Base-by-base conservation (phyloP, 2,797 vertebrate species). In the Myioborus miniatus region DNA sequence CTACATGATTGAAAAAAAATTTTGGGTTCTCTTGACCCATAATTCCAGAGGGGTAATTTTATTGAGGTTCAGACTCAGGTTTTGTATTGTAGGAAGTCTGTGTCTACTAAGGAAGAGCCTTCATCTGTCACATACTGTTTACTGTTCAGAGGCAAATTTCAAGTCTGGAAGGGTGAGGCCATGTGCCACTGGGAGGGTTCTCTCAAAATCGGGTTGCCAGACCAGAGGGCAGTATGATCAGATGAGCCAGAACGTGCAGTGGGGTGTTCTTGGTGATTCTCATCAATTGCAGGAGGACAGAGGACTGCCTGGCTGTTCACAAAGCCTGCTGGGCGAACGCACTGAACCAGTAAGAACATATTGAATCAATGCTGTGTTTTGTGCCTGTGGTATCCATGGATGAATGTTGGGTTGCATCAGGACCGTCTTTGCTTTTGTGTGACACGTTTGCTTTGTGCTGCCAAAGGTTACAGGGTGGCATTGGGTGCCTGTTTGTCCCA, bases 371-470 rank as follows among this genome's bases (percentile, higher is more conserved):
- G 65, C 43, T 68, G 20, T 62, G 24, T 43, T 65, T 37, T 56
- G 32, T 29, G 41, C 34, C 43, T 24, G 27, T 15, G 22, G 30
- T 74, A 32, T 46, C 44, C n/a, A 0, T 17, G 30, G 26, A 5
- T n/a, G n/a, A 39, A 9, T 20, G 9, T 39, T 60, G 43, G 19
- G 19, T 47, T 58, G 37, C 0, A 1, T 67, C 27, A 32, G 34
- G 49, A 78, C 15, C 9, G 5, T 19, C 29, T 89, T 76, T 65
- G 22, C 21, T 74, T 49, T 77, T 12, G 7, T 77, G 72, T 70
- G 75, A 15, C 21, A 2, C 0, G 0, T 17, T 62, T 32, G 11
- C 36, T 1, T 2, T 16, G 22, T 39, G 27, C 18, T 70, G 62
- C 26, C 41, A 30, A 9, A 56, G 65, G 30, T 74, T 67, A 7